phyloP scores from a whole-genome alignment of 2,797 vertebrate genomes.

The Antrozous pallidus region DNA sequence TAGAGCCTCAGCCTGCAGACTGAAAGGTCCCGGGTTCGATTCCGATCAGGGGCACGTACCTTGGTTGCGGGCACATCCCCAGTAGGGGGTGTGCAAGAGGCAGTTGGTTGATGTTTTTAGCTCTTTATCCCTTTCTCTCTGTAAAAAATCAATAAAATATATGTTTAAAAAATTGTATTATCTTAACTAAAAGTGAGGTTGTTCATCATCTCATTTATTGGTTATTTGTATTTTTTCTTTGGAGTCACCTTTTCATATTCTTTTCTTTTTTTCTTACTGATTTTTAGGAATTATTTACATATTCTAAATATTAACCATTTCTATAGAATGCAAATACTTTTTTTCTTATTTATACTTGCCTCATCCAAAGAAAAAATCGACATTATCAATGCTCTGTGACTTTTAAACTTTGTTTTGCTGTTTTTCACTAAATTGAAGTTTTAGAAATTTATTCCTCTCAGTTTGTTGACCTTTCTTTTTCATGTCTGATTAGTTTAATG shows the following conservation, averaged over 20 bases:
- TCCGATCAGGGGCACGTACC: too few species aligned
- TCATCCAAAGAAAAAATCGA: conserved; percentile 16
- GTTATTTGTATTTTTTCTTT: conserved; percentile 19
- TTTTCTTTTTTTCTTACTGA: conserved; percentile 10
- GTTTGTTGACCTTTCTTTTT: conserved; percentile 31
- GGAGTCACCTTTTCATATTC: conserved; percentile 27
- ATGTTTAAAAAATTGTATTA: too few species aligned
- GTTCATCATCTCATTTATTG: neutral
- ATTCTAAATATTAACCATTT: conserved; percentile 7
- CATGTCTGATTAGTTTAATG: conserved; percentile 35
- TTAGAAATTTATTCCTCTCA: conserved; percentile 16
- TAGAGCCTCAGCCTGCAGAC: too few species aligned
- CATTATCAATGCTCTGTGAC: conserved; percentile 3
- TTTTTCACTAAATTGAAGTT: neutral
- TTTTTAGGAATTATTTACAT: conserved; percentile 29
- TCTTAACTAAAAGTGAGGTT: neutral
- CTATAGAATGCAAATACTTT: neutral
- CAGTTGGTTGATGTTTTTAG: too few species aligned
- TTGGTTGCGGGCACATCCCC: too few species aligned
- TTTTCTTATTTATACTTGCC: conserved; percentile 2
- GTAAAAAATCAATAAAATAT: too few species aligned
- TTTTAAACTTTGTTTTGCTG: conserved; percentile 30
- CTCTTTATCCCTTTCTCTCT: too few species aligned
- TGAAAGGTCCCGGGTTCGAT: too few species aligned
- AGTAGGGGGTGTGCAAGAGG: too few species aligned